Evolutionary conservation across 2,113 vertebrate genomes (phyloP).

Genomic region (Epinephelus fuscoguttatus): DNA sequence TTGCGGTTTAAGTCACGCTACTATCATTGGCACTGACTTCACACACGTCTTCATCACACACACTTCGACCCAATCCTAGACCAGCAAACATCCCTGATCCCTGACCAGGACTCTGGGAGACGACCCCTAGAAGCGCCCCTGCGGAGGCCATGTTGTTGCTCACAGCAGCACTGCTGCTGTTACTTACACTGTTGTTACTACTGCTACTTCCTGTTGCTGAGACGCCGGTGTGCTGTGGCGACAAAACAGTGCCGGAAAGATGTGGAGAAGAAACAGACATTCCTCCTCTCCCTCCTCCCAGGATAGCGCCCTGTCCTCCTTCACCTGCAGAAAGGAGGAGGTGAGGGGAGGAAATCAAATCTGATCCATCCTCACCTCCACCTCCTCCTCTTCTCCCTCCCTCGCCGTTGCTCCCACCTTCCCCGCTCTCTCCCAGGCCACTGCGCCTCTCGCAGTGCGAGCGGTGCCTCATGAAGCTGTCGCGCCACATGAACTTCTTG

Average conservation of each 20-base stretch:
- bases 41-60: slow-evolving; percentile 78
- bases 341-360: slow-evolving; percentile 73
- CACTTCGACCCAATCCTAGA: slow-evolving; percentile 57
- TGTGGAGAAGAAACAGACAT: slow-evolving; percentile 63
- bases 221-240: slow-evolving; percentile 60
- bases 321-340: slow-evolving; percentile 73
- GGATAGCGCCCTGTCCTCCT: slow-evolving; percentile 50
- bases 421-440: slow-evolving; percentile 48
- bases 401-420: slow-evolving; percentile 63
- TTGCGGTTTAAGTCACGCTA: slow-evolving; percentile 76
- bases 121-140: slow-evolving; percentile 63
- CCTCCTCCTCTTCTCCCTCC: slow-evolving; percentile 53
- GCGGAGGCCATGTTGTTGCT: slow-evolving; percentile 54
- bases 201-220: slow-evolving; percentile 31
- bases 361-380: slow-evolving; percentile 59
- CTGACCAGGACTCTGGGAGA: slow-evolving; percentile 65
- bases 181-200: background rate
- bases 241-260: slow-evolving; percentile 52
- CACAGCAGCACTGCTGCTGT: slow-evolving; percentile 30
- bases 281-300: slow-evolving; percentile 69
- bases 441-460: slow-evolving; percentile 91
- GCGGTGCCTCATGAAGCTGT: slow-evolving; percentile 94
- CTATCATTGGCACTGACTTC: slow-evolving; percentile 78
- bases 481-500: slow-evolving; percentile 97
- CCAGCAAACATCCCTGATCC: slow-evolving; percentile 73